Percentiles rank a stretch among this genome's conserved stretches.
These are phyloP conservation scores for Cygnus olor DNA, from an alignment of 2,797 vertebrate genomes.

Conservation along the genomic window DNA sequence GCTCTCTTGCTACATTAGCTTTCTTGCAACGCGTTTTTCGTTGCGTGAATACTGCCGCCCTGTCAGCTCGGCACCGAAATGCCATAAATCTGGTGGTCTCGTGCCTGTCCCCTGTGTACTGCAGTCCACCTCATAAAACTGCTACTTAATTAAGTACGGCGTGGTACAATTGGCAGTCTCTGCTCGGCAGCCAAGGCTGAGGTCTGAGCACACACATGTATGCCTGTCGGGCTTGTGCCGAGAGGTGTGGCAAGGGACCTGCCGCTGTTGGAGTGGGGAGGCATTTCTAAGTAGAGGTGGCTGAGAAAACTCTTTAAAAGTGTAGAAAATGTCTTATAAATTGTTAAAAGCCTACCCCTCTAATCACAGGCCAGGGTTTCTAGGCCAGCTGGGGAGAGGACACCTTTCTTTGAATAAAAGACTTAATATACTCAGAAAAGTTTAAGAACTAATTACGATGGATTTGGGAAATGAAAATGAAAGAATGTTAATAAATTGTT, in stretches of 20 bases:
- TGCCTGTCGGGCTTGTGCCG: neutral
- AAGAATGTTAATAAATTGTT: slow-evolving; percentile 34
- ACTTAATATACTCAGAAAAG: neutral
- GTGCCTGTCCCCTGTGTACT: slow-evolving; percentile 52
- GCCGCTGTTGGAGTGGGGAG: neutral
- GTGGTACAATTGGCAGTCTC: slow-evolving; percentile 37
- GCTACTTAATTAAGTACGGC: slow-evolving; percentile 72
- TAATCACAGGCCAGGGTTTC: fast-evolving
- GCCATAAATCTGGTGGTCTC: slow-evolving; percentile 69
- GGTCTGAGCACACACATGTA: neutral
- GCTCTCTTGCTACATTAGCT: fast-evolving
- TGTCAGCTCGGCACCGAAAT: slow-evolving; percentile 44
- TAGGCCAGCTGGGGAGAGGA: neutral
- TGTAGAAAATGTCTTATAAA: neutral
- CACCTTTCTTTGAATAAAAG: neutral
- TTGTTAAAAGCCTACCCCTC: neutral
- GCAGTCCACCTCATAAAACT: slow-evolving; percentile 74
- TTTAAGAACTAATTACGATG: slow-evolving; percentile 29
- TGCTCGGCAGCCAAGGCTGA: neutral
- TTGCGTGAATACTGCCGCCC: slow-evolving; percentile 28
- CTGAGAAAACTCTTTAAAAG: slow-evolving; percentile 20
- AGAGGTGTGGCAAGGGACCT: slow-evolving; percentile 1
- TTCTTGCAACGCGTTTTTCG: slow-evolving; percentile 1
- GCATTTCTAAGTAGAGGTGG: neutral
- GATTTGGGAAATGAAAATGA: slow-evolving; percentile 32